These are phyloP conservation scores for Tragulus kanchil DNA, from an alignment of 2,113 vertebrate genomes.

Conservation along the genomic window DNA sequence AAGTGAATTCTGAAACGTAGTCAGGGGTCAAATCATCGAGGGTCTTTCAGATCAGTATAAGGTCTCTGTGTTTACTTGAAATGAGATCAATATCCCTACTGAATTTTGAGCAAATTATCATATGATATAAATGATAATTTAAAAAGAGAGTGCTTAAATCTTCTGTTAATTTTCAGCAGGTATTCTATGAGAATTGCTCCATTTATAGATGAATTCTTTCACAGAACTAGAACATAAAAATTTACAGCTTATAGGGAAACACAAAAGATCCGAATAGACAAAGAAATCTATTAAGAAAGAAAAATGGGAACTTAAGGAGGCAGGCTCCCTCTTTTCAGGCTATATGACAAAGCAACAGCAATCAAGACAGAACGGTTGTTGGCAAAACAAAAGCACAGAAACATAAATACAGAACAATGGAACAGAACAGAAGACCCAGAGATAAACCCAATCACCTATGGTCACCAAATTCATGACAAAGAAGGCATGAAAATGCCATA, in stretches of 20 bases:
- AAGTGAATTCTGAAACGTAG: background rate
- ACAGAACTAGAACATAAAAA: background rate
- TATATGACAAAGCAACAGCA: background rate
- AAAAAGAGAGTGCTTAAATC: background rate
- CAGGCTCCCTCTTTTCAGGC: background rate
- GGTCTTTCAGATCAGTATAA: too few relatives aligned
- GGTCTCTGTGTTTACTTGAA: background rate
- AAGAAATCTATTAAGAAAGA: background rate
- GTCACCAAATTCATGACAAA: background rate
- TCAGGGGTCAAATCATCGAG: too few relatives aligned
- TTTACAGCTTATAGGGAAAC: background rate
- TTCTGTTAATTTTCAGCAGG: background rate
- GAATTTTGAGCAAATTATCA: background rate
- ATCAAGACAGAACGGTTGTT: background rate
- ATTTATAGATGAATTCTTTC: background rate
- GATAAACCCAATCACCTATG: background rate
- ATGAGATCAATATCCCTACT: background rate
- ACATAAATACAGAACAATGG: background rate
- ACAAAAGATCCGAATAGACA: background rate
- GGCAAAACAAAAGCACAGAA: background rate
- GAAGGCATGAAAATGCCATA: background rate
- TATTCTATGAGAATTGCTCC: background rate
- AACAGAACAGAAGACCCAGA: background rate
- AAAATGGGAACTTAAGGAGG: background rate
- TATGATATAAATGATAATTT: too few relatives aligned